phyloP scores from a whole-genome alignment of 2,113 vertebrate species.

The Calypte anna region DNA sequence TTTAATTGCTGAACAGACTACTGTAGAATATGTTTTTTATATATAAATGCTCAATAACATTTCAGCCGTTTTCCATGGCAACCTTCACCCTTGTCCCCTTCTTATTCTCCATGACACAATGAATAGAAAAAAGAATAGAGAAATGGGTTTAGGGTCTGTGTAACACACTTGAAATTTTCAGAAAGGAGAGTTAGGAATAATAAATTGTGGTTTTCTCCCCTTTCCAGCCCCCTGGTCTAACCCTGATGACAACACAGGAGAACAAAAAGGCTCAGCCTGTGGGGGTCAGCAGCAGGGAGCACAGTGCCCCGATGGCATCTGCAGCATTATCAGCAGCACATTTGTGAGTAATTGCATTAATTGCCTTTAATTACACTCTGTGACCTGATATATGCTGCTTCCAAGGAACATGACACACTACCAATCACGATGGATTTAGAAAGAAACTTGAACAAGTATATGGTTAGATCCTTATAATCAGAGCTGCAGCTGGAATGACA shows the following conservation, averaged over 20 bases:
- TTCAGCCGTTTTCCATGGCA: background rate
- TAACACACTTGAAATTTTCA: background rate
- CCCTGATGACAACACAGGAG: background rate
- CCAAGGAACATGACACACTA: slow-evolving; percentile 36
- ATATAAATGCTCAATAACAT: background rate
- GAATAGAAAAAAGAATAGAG: background rate
- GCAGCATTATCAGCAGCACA: slow-evolving; percentile 24
- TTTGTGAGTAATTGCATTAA: slow-evolving; percentile 67
- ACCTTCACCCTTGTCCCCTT: background rate
- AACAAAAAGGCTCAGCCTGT: background rate
- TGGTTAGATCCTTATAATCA: background rate
- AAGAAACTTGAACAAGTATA: slow-evolving; percentile 26
- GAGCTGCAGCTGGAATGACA: background rate
- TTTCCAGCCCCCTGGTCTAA: background rate
- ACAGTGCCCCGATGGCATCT: background rate
- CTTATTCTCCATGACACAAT: background rate
- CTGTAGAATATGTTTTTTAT: background rate
- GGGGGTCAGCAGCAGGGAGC: background rate
- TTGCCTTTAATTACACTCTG: slow-evolving; percentile 64
- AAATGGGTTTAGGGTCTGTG: background rate
- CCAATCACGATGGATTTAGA: background rate
- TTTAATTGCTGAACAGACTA: background rate
- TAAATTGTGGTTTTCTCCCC: background rate
- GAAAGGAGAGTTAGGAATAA: background rate
- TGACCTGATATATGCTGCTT: slow-evolving; percentile 56